These are phyloP conservation scores for Copidosoma aretas DNA, from an alignment of 2,888 invertebrate species.

Conservation along the genomic window DNA sequence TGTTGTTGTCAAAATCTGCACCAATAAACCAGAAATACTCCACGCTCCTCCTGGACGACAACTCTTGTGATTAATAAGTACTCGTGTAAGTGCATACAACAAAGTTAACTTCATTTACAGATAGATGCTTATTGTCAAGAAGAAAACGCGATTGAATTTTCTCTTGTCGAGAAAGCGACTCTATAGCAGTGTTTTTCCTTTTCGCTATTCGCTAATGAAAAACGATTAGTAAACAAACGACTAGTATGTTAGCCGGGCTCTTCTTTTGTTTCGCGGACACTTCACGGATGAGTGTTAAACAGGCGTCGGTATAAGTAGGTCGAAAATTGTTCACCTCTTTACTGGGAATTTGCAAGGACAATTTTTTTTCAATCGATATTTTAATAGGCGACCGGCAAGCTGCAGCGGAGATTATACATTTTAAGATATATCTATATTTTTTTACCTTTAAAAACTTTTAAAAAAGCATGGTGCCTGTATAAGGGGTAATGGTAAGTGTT, in stretches of 20 bases:
- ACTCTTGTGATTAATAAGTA: too few species aligned
- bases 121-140: neutral
- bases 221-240: slow-evolving; percentile 33
- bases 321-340: neutral
- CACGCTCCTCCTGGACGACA: too few species aligned
- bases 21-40: too few species aligned
- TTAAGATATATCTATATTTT: neutral
- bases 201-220: slow-evolving; percentile 23
- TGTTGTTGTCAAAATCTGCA: too few species aligned
- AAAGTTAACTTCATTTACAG: too few species aligned
- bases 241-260: slow-evolving; percentile 4
- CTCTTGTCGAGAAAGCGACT: neutral
- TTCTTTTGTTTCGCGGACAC: slow-evolving; percentile 25
- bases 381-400: neutral
- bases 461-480: neutral
- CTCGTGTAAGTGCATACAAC: too few species aligned
- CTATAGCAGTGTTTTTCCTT: neutral
- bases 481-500: neutral
- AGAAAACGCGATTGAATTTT: neutral
- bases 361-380: neutral
- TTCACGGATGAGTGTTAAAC: neutral
- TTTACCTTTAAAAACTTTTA: neutral
- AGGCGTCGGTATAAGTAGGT: too few species aligned
- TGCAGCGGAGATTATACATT: neutral
- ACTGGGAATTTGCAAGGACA: neutral